These are phyloP conservation scores for Scrobipalpa costella DNA, from an alignment of 2,888 invertebrate species.

Conservation along the genomic window DNA sequence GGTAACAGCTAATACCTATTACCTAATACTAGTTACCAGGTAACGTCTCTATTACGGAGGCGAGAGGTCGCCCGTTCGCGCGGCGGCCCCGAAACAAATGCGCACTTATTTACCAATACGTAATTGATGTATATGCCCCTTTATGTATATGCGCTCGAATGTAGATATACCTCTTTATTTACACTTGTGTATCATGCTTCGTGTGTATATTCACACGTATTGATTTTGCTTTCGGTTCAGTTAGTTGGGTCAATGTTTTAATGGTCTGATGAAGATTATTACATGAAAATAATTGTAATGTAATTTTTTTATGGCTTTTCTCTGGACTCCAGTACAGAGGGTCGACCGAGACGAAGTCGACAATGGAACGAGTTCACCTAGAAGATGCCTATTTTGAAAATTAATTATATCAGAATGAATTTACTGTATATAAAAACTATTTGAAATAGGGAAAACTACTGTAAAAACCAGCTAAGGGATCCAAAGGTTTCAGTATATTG, in stretches of 20 bases:
- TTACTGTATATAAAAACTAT: no score
- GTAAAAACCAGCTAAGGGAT: no score
- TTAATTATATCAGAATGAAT: no score
- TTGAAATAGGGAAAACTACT: no score
- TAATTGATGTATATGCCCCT: constrained; percentile 32
- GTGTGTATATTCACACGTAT: neutral
- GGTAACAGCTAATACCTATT: constrained; percentile 3
- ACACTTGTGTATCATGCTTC: constrained; percentile 30
- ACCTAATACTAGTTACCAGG: constrained; percentile 19
- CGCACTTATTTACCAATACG: constrained; percentile 71
- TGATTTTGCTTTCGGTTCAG: constrained; percentile 12
- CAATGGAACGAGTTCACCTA: no score
- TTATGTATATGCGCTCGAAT: constrained; percentile 26
- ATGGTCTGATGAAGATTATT: neutral
- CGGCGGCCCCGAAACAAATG: constrained; percentile 73
- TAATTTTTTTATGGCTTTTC: no score
- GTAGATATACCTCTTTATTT: constrained; percentile 39
- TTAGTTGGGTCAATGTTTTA: constrained; percentile 3
- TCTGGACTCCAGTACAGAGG: no score
- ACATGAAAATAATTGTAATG: no score
- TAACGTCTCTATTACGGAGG: constrained; percentile 40
- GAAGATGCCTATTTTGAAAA: no score
- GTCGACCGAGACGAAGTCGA: no score
- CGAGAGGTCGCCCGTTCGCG: constrained; percentile 74
- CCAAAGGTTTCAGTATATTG: no score